These are phyloP conservation scores for Drosophila micromelanica DNA, from an alignment of 1,140 invertebrate species.

Conservation along the genomic window DNA sequence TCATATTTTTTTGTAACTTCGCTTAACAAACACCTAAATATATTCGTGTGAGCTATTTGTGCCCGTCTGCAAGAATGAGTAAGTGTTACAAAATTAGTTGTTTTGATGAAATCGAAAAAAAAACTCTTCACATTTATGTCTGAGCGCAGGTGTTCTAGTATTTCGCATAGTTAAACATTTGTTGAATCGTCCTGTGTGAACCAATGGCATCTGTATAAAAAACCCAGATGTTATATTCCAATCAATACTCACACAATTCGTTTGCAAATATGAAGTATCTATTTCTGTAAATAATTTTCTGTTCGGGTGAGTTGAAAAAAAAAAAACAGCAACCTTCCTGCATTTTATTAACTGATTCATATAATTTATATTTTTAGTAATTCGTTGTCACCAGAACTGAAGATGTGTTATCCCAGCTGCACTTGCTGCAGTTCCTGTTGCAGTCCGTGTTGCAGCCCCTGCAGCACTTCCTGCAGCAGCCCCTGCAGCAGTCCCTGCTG, in stretches of 20 bases:
- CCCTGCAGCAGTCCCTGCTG: not conserved
- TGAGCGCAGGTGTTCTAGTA: not conserved
- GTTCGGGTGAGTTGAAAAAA: not conserved
- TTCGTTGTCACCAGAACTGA: not conserved
- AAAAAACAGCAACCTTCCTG: not conserved
- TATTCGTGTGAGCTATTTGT: slow-evolving; percentile 3
- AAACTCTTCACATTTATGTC: not conserved
- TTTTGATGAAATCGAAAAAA: too few relatives aligned
- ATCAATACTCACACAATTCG: not conserved
- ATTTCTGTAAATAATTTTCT: not conserved
- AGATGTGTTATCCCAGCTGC: not conserved
- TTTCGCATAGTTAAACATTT: slow-evolving; percentile 2
- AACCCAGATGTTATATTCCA: too few relatives aligned
- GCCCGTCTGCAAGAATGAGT: slow-evolving; percentile 1
- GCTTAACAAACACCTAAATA: not conserved
- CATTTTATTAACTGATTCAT: not conserved
- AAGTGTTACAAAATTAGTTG: too few relatives aligned
- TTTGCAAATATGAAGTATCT: slow-evolving; percentile 8
- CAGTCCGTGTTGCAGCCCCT: not conserved
- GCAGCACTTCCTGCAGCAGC: not conserved
- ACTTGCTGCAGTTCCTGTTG: not conserved
- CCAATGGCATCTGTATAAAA: not conserved
- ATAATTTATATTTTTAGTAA: not conserved
- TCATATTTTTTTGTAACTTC: not conserved
- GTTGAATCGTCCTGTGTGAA: slow-evolving; percentile 5